Evolutionary conservation across 2,797 vertebrate species (phyloP), one percentile per base, ranked within the genome.

Genomic region (Gadopsis marmoratus): DNA sequence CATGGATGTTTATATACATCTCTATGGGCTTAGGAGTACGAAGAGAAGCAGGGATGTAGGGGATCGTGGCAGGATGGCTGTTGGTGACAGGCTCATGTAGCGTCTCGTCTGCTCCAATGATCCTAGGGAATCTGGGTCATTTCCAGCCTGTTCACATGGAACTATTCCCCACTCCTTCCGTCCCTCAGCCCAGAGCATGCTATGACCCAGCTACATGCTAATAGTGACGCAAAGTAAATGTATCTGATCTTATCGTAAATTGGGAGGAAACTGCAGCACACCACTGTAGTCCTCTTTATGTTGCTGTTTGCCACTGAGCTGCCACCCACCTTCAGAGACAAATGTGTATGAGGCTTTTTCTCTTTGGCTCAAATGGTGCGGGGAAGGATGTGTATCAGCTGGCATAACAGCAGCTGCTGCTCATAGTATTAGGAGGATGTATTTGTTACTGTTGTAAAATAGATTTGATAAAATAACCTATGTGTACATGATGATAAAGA

Each of bases 91-190:
- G 86, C 89, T 91, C 90, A 87, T 88, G 89, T 91, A 89, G 84
- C 54, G 92, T 94, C 92, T 94, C 86, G 83, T 93, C 91, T 93
- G 91, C 94, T 90, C 82, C 89, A 91, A 86, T 94, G 94, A 92
- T 94, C 92, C 86, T 59, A 71, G 90, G 92, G 94, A 95, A 96
- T 95, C 94, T 96, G 95, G 95, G 95, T 94, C 95, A 95, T 89
- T 94, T 95, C 93, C 91, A 95, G 93, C 92, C 92, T 76, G 90
- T 91, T 95, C 91, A 80, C 92, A 92, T 93, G 85, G 79, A 91
- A 79, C 92, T 83, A 63, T 85, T 90, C 82, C 89, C 91, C 86
- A 70, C 84, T 91, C 89, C 90, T 92, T 89, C 83, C 81, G 87
- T 81, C 86, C 83, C 85, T 85, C 81, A 66, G 88, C 93, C 93